phyloP scores from a whole-genome alignment of 2,113 vertebrate species.

The Anarrhichthys ocellatus region DNA sequence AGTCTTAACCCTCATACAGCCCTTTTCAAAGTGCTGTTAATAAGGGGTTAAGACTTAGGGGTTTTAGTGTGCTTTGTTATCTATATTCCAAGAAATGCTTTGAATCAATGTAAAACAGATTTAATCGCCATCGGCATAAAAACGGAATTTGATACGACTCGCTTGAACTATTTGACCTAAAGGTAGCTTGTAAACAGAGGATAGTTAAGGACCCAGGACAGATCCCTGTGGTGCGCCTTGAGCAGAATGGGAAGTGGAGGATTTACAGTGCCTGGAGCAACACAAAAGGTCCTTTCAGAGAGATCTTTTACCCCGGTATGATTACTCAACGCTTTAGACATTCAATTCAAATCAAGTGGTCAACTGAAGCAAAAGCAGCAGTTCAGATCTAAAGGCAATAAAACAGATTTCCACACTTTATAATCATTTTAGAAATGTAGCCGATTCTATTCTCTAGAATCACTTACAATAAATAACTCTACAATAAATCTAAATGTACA shows the following conservation, averaged over 20 bases:
- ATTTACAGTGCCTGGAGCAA: background rate
- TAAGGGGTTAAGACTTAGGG: too few species aligned
- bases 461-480: background rate
- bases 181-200: background rate
- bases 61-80: background rate
- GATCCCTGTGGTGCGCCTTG: background rate
- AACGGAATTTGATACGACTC: background rate
- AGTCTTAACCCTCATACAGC: too few species aligned
- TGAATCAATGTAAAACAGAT: background rate
- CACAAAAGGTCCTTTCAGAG: background rate
- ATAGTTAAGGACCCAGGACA: background rate
- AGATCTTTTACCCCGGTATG: background rate
- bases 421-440: background rate
- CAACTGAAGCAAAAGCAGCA: background rate
- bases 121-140: background rate
- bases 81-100: background rate
- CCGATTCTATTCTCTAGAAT: background rate
- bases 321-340: background rate
- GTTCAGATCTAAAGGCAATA: background rate
- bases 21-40: too few species aligned
- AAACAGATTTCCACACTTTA: background rate
- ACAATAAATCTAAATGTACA: conserved; percentile 9
- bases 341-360: background rate
- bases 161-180: background rate
- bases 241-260: background rate